Evolutionary conservation across 2,888 invertebrate species (phyloP), one percentile per base, ranked within the genome.

Genomic region (Acrobasis repandana): DNA sequence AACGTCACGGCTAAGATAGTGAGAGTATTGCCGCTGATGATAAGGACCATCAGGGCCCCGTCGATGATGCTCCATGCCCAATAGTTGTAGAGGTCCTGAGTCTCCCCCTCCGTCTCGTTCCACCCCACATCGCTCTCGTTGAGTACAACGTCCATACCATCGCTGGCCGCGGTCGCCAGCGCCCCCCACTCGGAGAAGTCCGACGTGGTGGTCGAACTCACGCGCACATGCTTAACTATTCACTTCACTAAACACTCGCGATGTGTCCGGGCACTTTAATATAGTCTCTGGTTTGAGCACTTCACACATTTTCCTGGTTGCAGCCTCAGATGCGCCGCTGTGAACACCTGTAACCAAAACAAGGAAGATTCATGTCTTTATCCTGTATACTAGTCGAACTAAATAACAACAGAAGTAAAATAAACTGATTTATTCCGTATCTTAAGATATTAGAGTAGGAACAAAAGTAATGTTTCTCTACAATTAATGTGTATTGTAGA

Each of bases 1-100:
- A 94, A 90, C 62, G 94, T 93, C 56, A 96, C 95, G 1, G 96
- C 96, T 66, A 95, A 92, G 71, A 97, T 95, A 56, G 96, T 96
- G 65, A 96, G 92, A 46, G 95, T 93, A 84, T 97, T 97, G 33
- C 96, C 96, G 74, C 93, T 93, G 61, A 96, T 83, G 68, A 96
- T 96, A 63, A 94, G 87, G 61, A 95, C 72, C 83, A 95, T 94
- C 56, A 96, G 88, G 15, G 94, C 77, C 36, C 93, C 93, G 85
- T 96, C 95, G 61, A 95, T 85, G 68, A 94, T 89, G 72, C 94
- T 93, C 96, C 96, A 96, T 64, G 88, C 87, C 92, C 92, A 92
- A 77, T 86, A 88, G 79, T 91, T 89, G 81, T 91, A 90, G 28
- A 89, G 73, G 74, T 85, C 80, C 71, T 77, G 73, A 70, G 69